A percentile compares a stretch with the other conserved stretches of the same genome.
Evolutionary conservation across 2,888 invertebrate genomes (phyloP).

Genomic region (Hemaris fuciformis): DNA sequence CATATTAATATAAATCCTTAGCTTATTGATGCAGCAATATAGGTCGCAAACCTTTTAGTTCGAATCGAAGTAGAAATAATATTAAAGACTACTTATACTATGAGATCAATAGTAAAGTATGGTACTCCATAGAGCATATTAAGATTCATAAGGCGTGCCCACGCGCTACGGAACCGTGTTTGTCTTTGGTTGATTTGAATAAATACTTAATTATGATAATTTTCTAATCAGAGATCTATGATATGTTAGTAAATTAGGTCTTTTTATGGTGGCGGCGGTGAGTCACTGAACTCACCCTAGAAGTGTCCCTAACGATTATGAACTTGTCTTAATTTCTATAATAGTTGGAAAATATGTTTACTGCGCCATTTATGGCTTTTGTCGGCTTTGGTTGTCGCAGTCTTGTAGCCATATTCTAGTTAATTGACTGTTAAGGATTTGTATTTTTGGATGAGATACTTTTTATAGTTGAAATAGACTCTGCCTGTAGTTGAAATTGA

Average conservation of each 20-base stretch:
- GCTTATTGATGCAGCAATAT: too few species aligned
- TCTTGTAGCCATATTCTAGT: not conserved
- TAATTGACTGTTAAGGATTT: not conserved
- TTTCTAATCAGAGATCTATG: slow-evolving; percentile 36
- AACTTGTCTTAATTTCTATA: slow-evolving; percentile 3
- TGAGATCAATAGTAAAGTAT: not conserved
- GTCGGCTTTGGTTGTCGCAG: not conserved
- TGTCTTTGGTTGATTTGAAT: slow-evolving; percentile 62
- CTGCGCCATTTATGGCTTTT: not conserved
- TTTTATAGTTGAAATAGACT: too few species aligned
- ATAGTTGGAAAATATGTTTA: not conserved
- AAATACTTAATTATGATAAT: slow-evolving; percentile 70
- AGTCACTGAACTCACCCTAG: not conserved
- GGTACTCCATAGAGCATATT: not conserved
- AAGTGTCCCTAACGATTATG: slow-evolving; percentile 1
- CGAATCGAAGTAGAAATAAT: not conserved
- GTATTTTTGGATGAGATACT: not conserved
- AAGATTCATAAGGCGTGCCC: slow-evolving; percentile 31
- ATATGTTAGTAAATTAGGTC: slow-evolving; percentile 13
- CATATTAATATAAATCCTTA: too few species aligned
- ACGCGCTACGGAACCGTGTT: slow-evolving; percentile 40
- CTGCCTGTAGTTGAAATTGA: too few species aligned
- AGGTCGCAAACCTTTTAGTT: too few species aligned
- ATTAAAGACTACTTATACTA: not conserved
- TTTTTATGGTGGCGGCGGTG: not conserved